Percentiles rank a stretch among this genome's conserved stretches.
These are phyloP conservation scores for Leptura quadrifasciata DNA, from an alignment of 2,888 invertebrate genomes.

Conservation along the genomic window DNA sequence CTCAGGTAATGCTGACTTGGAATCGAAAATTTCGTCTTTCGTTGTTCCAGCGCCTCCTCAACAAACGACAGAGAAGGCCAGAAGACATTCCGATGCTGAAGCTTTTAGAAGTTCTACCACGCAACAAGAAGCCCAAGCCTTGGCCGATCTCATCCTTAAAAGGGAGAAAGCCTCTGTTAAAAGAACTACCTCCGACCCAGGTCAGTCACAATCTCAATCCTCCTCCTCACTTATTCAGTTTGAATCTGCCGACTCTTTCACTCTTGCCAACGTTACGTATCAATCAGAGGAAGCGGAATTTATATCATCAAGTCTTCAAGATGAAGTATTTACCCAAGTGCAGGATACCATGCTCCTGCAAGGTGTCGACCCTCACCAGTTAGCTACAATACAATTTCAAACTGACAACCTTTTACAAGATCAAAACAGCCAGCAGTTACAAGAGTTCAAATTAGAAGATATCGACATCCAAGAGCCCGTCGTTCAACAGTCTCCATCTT, in stretches of 20 bases:
- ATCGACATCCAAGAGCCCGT: slow-evolving; percentile 77
- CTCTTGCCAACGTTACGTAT: slow-evolving; percentile 79
- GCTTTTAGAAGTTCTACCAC: slow-evolving; percentile 72
- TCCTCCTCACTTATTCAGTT: slow-evolving; percentile 78
- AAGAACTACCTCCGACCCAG: slow-evolving; percentile 83
- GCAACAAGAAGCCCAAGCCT: slow-evolving; percentile 84
- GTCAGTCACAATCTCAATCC: slow-evolving; percentile 71
- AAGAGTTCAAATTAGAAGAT: slow-evolving; percentile 80
- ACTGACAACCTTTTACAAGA: slow-evolving; percentile 77
- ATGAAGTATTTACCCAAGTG: slow-evolving; percentile 86
- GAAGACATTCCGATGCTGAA: slow-evolving; percentile 76
- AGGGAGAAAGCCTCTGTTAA: slow-evolving; percentile 84
- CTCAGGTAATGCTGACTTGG: slow-evolving; percentile 67
- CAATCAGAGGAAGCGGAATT: slow-evolving; percentile 79
- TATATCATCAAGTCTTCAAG: slow-evolving; percentile 81
- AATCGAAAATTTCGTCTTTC: slow-evolving; percentile 74
- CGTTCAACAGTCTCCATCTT: slow-evolving; percentile 74
- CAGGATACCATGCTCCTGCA: slow-evolving; percentile 83
- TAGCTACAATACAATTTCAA: slow-evolving; percentile 73
- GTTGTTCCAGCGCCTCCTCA: slow-evolving; percentile 78
- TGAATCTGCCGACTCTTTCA: slow-evolving; percentile 79
- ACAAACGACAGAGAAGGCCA: slow-evolving; percentile 67
- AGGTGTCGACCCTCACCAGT: slow-evolving; percentile 79
- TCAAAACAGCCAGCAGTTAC: slow-evolving; percentile 79
- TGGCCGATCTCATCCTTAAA: slow-evolving; percentile 86